A percentile compares a stretch with the other conserved stretches of the same genome.
Conservation (phyloP, 2,797 vertebrate genomes). For the Gymnocypris eckloni region DNA sequence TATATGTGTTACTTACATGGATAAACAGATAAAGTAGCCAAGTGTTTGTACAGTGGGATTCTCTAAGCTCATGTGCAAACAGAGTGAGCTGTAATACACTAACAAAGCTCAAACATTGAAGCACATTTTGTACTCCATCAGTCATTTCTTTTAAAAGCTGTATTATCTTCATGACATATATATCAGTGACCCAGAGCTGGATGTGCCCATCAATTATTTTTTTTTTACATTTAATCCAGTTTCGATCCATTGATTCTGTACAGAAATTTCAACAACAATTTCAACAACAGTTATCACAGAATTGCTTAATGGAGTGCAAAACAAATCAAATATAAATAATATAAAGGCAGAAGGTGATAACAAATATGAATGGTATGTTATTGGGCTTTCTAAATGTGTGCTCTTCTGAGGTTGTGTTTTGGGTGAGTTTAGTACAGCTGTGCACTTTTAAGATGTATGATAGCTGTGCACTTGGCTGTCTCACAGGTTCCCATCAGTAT, state of each 20-base stretch:
- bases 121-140: background rate
- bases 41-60: background rate
- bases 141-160: background rate
- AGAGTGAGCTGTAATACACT: conserved; percentile 1
- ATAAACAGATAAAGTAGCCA: conserved; percentile 2
- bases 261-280: background rate
- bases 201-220: background rate
- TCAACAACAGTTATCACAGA: background rate
- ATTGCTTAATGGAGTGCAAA: background rate
- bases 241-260: background rate
- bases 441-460: background rate
- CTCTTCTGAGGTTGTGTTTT: background rate
- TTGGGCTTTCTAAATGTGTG: background rate
- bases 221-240: background rate
- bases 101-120: background rate
- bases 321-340: background rate
- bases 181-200: background rate
- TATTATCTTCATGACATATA: background rate
- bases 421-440: background rate
- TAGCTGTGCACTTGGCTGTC: conserved; percentile 19
- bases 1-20: background rate
- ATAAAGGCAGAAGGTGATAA: background rate
- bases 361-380: background rate
- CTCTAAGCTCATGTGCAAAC: conserved; percentile 2
- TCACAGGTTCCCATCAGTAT: background rate